phyloP scores from a whole-genome alignment of 2,113 vertebrate species.

The Hippotragus niger region DNA sequence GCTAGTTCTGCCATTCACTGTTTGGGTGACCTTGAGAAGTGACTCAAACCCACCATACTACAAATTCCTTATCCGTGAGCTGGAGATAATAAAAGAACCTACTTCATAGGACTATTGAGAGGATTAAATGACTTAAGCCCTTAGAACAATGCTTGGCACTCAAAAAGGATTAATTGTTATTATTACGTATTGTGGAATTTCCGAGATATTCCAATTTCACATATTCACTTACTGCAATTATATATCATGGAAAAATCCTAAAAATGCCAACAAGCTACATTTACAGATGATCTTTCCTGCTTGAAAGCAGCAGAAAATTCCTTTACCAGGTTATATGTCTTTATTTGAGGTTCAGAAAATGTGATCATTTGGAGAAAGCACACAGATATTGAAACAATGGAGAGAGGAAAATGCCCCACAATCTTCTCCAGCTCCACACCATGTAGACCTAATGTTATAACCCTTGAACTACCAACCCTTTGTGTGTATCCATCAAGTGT shows the following conservation, averaged over 20 bases:
- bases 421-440: neutral
- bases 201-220: constrained; percentile 17
- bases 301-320: neutral
- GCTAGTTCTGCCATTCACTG: neutral
- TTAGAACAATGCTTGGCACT: constrained; percentile 21
- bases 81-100: constrained; percentile 19
- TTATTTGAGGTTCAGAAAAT: neutral
- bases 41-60: neutral
- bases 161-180: constrained; percentile 1
- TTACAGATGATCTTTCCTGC: neutral
- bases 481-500: neutral
- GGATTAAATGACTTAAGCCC: neutral
- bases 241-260: constrained; percentile 15
- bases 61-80: neutral
- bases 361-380: neutral
- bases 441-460: neutral
- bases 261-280: neutral
- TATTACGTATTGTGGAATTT: constrained; percentile 25
- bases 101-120: neutral
- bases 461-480: neutral
- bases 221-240: neutral
- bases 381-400: neutral
- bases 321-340: neutral
- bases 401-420: neutral
- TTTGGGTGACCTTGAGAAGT: constrained; percentile 14